Evolutionary conservation across 2,888 invertebrate species (phyloP).

Genomic region (Nemurella pictetii): DNA sequence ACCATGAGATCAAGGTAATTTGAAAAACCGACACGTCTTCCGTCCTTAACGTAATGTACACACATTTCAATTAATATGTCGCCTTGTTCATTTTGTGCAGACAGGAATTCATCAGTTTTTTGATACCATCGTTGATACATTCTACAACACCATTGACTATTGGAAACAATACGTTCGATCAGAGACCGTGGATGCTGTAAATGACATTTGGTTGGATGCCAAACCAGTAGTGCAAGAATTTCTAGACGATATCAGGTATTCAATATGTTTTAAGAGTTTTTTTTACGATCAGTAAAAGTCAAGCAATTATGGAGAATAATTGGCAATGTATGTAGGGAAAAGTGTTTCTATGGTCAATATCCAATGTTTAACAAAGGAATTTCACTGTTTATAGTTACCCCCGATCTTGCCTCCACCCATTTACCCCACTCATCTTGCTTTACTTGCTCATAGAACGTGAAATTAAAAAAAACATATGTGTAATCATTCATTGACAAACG

Average conservation of each 20-base stretch:
- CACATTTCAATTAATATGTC: neutral
- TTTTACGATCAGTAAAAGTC: too few relatives aligned
- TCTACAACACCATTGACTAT: conserved; percentile 54
- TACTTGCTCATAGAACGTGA: too few relatives aligned
- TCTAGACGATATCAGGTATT: conserved; percentile 68
- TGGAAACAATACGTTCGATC: conserved; percentile 69
- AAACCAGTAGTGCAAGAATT: conserved; percentile 70
- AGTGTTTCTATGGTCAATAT: too few relatives aligned
- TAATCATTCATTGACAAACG: conserved; percentile 9
- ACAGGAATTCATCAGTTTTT: conserved; percentile 24
- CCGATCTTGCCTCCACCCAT: too few relatives aligned
- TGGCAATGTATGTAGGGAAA: too few relatives aligned
- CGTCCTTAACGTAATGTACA: neutral
- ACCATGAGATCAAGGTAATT: conserved; percentile 60
- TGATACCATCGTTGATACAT: conserved; percentile 26
- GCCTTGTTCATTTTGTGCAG: conserved; percentile 1
- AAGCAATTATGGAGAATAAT: too few relatives aligned
- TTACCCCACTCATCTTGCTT: too few relatives aligned
- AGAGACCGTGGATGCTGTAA: conserved; percentile 68
- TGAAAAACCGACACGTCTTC: too few relatives aligned
- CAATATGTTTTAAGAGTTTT: too few relatives aligned
- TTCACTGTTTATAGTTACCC: too few relatives aligned
- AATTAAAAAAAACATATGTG: too few relatives aligned
- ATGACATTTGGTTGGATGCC: conserved; percentile 75
- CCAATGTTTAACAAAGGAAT: too few relatives aligned